phyloP scores from a whole-genome alignment of 1,140 invertebrate genomes.

The Philopotamus ludificatus region DNA sequence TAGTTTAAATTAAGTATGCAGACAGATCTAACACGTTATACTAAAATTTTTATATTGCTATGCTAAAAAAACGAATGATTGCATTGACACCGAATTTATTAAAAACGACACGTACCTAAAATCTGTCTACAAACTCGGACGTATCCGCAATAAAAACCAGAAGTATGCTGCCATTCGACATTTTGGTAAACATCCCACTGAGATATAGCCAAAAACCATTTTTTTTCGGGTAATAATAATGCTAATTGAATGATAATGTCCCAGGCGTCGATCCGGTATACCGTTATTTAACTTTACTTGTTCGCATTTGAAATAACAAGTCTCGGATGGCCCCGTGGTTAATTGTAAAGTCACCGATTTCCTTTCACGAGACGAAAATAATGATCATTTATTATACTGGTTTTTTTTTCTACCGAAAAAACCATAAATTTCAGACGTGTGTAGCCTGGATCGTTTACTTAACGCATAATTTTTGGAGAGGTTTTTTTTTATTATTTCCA shows the following conservation, averaged over 20 bases:
- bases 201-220: conserved; percentile 10
- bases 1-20: too few species aligned
- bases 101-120: too few species aligned
- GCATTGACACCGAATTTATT: too few species aligned
- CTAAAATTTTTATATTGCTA: too few species aligned
- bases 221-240: conserved; percentile 21
- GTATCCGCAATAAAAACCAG: conserved; percentile 23
- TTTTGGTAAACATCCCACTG: conserved; percentile 12
- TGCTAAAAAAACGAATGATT: too few species aligned
- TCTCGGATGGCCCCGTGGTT: neutral
- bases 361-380: conserved; percentile 8
- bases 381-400: conserved; percentile 22
- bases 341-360: conserved; percentile 22
- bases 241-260: conserved; percentile 26
- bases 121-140: conserved; percentile 5
- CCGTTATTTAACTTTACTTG: conserved; percentile 13
- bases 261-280: conserved; percentile 16
- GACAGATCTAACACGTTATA: too few species aligned
- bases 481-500: conserved; percentile 1
- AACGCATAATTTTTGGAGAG: conserved; percentile 3
- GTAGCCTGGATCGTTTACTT: conserved; percentile 23
- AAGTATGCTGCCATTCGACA: conserved; percentile 8
- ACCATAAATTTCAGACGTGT: conserved; percentile 23
- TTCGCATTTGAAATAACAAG: conserved; percentile 3
- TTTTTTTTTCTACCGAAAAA: conserved; percentile 25